Conservation (phyloP, 2,113 vertebrate genomes). For the Coregonus clupeaformis region DNA sequence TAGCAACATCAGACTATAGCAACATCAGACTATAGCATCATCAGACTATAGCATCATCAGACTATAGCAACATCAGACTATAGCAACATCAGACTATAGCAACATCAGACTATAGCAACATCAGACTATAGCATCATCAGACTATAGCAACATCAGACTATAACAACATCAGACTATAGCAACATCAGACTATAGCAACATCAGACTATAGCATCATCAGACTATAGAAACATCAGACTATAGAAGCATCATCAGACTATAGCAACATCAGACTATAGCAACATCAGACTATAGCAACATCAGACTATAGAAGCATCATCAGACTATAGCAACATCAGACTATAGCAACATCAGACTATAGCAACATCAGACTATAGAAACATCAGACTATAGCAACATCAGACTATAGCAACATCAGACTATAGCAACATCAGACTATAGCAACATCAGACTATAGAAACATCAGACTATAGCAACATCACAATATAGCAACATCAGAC, state of each 20-base stretch:
- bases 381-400: background rate
- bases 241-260: background rate
- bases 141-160: background rate
- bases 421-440: background rate
- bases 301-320: background rate
- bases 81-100: background rate
- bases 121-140: background rate
- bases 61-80: background rate
- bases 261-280: no score
- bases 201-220: background rate
- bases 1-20: background rate
- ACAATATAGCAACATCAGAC: background rate
- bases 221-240: background rate
- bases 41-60: background rate
- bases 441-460: no score
- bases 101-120: background rate
- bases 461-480: background rate
- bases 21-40: background rate
- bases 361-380: no score
- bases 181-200: background rate
- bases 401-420: background rate
- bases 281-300: background rate
- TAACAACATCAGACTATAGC: no score
- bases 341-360: background rate
- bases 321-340: background rate